These are phyloP conservation scores for Trimorus sp. DNA, from an alignment of 2,888 invertebrate species.

Conservation along the genomic window DNA sequence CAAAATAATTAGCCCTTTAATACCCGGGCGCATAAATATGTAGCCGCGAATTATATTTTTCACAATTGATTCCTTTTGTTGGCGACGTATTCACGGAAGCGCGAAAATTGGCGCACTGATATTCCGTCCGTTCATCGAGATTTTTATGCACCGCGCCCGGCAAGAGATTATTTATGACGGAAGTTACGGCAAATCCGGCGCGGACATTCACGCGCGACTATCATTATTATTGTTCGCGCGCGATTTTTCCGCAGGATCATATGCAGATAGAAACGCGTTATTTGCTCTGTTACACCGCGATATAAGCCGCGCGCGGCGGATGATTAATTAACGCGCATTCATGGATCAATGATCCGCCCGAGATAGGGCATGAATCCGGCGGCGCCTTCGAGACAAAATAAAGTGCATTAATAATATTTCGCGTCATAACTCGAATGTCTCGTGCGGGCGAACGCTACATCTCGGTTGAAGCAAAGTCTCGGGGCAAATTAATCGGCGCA, in stretches of 20 bases:
- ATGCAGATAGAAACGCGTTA: constrained; percentile 3
- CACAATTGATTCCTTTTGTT: constrained; percentile 22
- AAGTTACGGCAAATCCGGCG: constrained; percentile 23
- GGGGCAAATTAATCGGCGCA: constrained; percentile 77
- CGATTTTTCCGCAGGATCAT: constrained; percentile 8
- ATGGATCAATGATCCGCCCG: constrained; percentile 25
- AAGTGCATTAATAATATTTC: constrained; percentile 57
- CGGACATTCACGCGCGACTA: constrained; percentile 15
- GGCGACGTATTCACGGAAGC: not conserved
- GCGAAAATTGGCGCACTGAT: constrained; percentile 8
- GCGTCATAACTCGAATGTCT: constrained; percentile 49
- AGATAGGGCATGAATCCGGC: constrained; percentile 35
- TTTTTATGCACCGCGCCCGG: constrained; percentile 7
- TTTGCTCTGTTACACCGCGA: not conserved
- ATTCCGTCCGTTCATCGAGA: constrained; percentile 16
- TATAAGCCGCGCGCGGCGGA: constrained; percentile 6
- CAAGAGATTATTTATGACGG: constrained; percentile 34
- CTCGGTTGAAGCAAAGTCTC: constrained; percentile 68
- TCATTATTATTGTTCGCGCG: constrained; percentile 5
- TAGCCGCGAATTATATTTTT: not conserved
- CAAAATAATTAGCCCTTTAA: not conserved
- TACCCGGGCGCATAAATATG: not conserved
- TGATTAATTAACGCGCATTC: constrained; percentile 52
- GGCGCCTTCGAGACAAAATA: constrained; percentile 42
- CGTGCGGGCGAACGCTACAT: constrained; percentile 43